phyloP scores from a whole-genome alignment of 2,113 vertebrate species.

The Glareola pratincola region DNA sequence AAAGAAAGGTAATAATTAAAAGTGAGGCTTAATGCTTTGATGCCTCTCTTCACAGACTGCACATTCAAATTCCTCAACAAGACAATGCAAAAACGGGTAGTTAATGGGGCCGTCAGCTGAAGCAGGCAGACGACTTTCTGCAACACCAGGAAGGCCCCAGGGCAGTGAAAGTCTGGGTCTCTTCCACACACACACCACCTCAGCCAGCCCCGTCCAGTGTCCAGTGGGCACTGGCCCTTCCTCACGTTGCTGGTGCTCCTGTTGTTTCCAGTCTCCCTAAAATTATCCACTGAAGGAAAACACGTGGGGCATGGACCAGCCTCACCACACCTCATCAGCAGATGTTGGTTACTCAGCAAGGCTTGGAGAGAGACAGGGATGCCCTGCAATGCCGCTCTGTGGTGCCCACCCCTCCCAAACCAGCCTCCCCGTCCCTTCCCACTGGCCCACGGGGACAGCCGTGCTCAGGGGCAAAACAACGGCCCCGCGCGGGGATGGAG shows the following conservation, averaged over 20 bases:
- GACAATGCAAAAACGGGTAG: background rate
- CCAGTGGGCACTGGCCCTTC: accelerated
- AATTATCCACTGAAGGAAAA: background rate
- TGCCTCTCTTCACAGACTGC: background rate
- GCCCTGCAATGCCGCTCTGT: background rate
- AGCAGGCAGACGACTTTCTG: background rate
- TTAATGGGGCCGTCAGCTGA: background rate
- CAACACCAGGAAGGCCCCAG: background rate
- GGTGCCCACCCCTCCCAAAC: background rate
- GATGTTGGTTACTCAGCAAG: background rate
- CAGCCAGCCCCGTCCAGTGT: background rate
- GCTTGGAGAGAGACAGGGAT: background rate
- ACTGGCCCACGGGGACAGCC: accelerated
- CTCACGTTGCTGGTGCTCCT: accelerated
- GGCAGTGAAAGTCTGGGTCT: background rate
- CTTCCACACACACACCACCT: background rate
- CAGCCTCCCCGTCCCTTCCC: background rate
- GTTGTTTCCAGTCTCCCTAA: background rate
- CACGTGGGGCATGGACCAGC: accelerated
- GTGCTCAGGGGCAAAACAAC: background rate
- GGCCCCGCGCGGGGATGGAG: accelerated
- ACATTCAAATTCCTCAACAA: background rate
- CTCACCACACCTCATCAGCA: background rate
- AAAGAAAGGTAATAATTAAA: background rate
- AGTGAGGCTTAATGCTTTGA: background rate